Percentiles rank a stretch among this genome's conserved stretches.
phyloP scores from a whole-genome alignment of 2,888 invertebrate genomes.

The Oxycera nigricornis region DNA sequence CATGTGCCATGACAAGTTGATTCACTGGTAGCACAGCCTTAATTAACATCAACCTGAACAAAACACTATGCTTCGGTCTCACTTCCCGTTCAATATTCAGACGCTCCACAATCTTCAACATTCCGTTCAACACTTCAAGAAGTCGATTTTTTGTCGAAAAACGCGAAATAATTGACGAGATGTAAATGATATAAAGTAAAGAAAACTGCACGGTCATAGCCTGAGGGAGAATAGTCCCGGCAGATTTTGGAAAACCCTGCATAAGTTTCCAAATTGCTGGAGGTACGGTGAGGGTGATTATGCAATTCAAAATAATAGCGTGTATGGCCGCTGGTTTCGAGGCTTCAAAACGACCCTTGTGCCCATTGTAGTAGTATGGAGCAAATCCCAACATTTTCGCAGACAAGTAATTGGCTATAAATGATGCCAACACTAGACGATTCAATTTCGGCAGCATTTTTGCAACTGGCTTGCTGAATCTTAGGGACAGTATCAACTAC shows the following conservation, averaged over 20 bases:
- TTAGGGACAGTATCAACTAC: no score
- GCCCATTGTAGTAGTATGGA: neutral
- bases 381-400: neutral
- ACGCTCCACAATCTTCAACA: neutral
- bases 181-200: no score
- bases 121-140: neutral
- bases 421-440: neutral
- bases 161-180: neutral
- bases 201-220: no score
- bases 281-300: no score
- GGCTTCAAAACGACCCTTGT: neutral
- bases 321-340: neutral
- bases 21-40: neutral
- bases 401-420: neutral
- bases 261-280: no score
- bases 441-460: neutral
- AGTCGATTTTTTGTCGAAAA: neutral
- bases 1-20: neutral
- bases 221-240: no score
- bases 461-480: no score
- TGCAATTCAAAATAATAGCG: neutral
- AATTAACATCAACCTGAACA: neutral
- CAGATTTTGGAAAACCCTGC: no score
- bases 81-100: neutral
- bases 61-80: neutral